Conservation (phyloP, 2,113 vertebrate genomes). For the Ivindomyrus marchei region DNA sequence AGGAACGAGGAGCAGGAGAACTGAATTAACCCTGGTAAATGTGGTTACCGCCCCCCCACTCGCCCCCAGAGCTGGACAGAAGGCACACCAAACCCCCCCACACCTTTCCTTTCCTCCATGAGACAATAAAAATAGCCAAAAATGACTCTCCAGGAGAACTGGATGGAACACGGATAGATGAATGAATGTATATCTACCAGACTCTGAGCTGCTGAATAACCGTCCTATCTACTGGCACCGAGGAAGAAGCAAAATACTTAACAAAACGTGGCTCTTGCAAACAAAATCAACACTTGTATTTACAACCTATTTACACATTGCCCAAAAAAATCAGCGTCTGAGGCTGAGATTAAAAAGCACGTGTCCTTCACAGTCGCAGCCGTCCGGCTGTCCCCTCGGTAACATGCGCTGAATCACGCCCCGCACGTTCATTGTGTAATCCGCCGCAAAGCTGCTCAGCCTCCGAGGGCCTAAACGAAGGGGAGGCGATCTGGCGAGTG, state of each 20-base stretch:
- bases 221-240: not conserved
- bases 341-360: not conserved
- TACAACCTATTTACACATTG: not conserved
- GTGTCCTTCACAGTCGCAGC: not conserved
- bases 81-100: not conserved
- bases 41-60: not conserved
- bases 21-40: not conserved
- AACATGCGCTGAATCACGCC: conserved; percentile 41
- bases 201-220: not conserved
- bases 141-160: not conserved
- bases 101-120: not conserved
- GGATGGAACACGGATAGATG: not conserved
- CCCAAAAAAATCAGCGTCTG: not conserved
- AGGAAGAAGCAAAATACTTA: not conserved
- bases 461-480: conserved; percentile 44
- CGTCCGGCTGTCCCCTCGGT: conserved; percentile 20
- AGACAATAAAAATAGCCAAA: not conserved
- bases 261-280: not conserved
- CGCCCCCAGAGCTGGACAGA: not conserved
- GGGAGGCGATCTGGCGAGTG: not conserved
- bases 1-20: not conserved
- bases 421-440: conserved; percentile 52
- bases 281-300: not conserved
- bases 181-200: not conserved
- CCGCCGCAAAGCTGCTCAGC: conserved; percentile 50